Conservation (phyloP, 2,797 vertebrate species). For the Pogoniulus pusillus region DNA sequence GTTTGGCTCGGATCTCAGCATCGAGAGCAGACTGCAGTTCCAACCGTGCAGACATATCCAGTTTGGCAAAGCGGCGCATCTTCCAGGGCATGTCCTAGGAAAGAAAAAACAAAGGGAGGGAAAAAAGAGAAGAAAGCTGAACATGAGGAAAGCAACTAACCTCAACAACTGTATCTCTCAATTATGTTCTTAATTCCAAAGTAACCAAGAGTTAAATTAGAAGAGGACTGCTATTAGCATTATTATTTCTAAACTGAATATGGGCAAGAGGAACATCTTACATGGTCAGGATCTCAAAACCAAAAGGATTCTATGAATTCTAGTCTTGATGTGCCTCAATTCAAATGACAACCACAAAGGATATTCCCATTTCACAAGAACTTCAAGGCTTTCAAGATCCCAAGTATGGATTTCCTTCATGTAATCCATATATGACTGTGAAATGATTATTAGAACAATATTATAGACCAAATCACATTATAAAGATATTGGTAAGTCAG, state of each 20-base stretch:
- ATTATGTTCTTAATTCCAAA: not conserved
- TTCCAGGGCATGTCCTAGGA: conserved; percentile 98
- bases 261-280: not conserved
- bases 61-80: conserved; percentile 96
- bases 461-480: not conserved
- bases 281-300: not conserved
- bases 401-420: not conserved
- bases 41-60: conserved; percentile 97
- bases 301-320: not conserved
- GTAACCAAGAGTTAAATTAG: not conserved
- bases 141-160: not conserved
- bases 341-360: not conserved
- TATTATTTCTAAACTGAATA: not conserved
- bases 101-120: not conserved
- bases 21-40: conserved; percentile 97
- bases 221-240: not conserved
- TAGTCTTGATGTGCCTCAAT: not conserved
- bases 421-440: not conserved
- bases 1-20: conserved; percentile 96
- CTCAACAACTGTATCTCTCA: not conserved
- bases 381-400: not conserved
- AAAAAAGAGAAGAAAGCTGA: not conserved
- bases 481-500: not conserved
- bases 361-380: not conserved
- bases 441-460: not conserved